phyloP scores from a whole-genome alignment of 2,888 invertebrate genomes.

The Tortrix viridana region DNA sequence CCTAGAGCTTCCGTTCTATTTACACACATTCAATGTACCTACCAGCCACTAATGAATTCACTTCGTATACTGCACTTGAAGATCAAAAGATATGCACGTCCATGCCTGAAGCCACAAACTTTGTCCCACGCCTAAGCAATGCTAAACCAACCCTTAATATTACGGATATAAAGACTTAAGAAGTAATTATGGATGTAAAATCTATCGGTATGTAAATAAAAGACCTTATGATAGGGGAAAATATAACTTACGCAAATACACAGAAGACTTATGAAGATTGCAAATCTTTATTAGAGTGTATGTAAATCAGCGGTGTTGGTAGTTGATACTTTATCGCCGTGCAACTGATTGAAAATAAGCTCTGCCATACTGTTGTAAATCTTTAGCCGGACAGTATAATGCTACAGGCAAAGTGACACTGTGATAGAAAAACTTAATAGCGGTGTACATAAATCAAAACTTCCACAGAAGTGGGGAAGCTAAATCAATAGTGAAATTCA shows the following conservation, averaged over 20 bases:
- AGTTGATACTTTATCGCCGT: constrained; percentile 54
- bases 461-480: constrained; percentile 38
- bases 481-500: background rate
- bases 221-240: constrained; percentile 43
- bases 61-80: constrained; percentile 61
- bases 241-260: constrained; percentile 43
- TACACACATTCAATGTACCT: constrained; percentile 68
- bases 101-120: constrained; percentile 55
- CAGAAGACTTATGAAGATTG: constrained; percentile 39
- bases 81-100: constrained; percentile 77
- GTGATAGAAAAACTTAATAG: constrained; percentile 27
- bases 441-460: constrained; percentile 37
- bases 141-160: constrained; percentile 46
- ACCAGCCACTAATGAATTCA: constrained; percentile 73
- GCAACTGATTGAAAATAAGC: constrained; percentile 58
- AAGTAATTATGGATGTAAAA: constrained; percentile 19
- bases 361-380: constrained; percentile 41
- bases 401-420: constrained; percentile 28
- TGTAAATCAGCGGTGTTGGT: constrained; percentile 51
- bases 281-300: constrained; percentile 41
- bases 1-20: constrained; percentile 78
- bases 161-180: constrained; percentile 13
- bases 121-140: constrained; percentile 33
- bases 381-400: constrained; percentile 33
- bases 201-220: constrained; percentile 35